Base-by-base conservation (phyloP, 2,113 vertebrate genomes). In the Varanus komodoensis region DNA sequence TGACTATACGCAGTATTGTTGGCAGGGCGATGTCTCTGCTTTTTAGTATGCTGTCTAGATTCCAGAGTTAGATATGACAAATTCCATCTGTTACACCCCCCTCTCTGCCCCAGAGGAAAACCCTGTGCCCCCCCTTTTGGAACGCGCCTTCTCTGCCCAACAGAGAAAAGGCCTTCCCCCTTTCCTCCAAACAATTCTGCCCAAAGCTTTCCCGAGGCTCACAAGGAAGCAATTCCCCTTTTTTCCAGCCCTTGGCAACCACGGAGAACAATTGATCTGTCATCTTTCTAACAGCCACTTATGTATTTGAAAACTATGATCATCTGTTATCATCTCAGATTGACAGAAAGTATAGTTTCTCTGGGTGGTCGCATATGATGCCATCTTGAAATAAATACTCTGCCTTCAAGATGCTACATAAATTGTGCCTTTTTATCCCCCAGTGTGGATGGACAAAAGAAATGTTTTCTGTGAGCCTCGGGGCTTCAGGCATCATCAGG, bases 231-330 rank as follows among this genome's bases (percentile, higher is more conserved):
- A 19, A 79, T 69, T 69, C 82, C 34, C 48, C 27, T 52, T 32
- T 52, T 52, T 52, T 17, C 2, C 48, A 78, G 48, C 73, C 68
- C 61, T 52, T 6, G 32, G 64, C 89, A 79, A 79, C 89, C 89
- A 8, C 74, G 3, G 82, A 68, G 89, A 89, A 85, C 61, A 85
- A 89, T 89, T 89, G 89, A 89, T 89, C 82, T 89, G 82, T 89
- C 89, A 89, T 89, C 89, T 89, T 89, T 85, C 15, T 89, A 89
- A 89, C 89, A 85, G 89, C 74, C 89, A 89, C 82, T 89, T 89
- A 84, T n/a, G 15, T 89, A 69, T 89, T 85, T 89, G 89, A 89
- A 89, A 89, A 89, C 89, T 85, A 84, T 89, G 89, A 89, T 89
- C 82, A 85, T 89, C 89, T 11, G 74, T 68, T 85, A 89, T 89